phyloP scores from a whole-genome alignment of 2,113 vertebrate genomes.

The Entelurus aequoreus region DNA sequence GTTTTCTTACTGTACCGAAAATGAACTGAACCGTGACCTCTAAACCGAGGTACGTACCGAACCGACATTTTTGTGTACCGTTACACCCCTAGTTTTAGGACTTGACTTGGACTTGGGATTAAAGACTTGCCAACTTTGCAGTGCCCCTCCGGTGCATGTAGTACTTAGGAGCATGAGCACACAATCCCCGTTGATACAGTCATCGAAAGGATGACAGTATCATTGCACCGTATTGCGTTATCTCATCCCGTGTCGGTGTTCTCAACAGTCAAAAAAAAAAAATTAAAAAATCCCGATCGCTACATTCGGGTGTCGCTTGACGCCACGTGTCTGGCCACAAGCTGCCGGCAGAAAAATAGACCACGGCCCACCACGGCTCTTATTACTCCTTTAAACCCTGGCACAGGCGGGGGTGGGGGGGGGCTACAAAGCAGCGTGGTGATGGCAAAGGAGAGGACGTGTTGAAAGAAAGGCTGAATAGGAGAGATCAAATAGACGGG shows the following conservation, averaged over 20 bases:
- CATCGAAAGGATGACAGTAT: background rate
- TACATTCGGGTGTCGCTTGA: conserved; percentile 52
- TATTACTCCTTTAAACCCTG: conserved; percentile 48
- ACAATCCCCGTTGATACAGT: background rate
- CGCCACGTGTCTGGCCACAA: conserved; percentile 40
- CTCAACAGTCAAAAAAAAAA: conserved; percentile 20
- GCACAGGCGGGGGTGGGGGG: conserved; percentile 16
- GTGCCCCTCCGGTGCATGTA: too few species aligned
- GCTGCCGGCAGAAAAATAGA: conserved; percentile 57
- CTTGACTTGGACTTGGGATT: too few species aligned
- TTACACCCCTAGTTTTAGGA: too few species aligned
- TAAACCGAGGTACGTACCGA: too few species aligned
- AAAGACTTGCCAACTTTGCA: too few species aligned
- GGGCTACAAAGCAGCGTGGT: conserved; percentile 18
- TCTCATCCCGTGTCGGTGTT: conserved; percentile 8
- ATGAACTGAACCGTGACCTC: too few species aligned
- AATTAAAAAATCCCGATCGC: conserved; percentile 18
- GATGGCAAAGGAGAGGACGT: background rate
- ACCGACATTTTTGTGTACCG: too few species aligned
- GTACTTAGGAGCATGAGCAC: background rate
- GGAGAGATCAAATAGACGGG: conserved; percentile 12
- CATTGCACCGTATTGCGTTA: conserved; percentile 7
- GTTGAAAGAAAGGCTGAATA: conserved; percentile 10
- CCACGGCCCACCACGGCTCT: conserved; percentile 35
- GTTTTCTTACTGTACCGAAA: too few species aligned